Base-by-base conservation (phyloP, 2,888 invertebrate genomes). In the Tetramorium bicarinatum region DNA sequence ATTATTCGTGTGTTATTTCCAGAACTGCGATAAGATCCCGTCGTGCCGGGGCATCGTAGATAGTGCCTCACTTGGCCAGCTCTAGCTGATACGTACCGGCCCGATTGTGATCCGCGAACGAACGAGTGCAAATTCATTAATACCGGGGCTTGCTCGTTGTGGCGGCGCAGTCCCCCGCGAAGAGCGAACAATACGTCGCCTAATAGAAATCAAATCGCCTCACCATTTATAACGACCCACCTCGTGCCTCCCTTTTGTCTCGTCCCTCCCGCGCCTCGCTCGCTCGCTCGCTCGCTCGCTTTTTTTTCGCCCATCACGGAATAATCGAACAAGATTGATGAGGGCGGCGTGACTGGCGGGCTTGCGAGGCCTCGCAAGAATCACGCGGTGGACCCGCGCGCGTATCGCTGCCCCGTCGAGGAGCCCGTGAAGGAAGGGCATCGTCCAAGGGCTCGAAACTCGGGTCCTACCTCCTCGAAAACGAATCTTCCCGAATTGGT, bases 281-380 rank as follows among this genome's bases (percentile, higher is more conserved):
- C 64, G 34, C 66, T 62, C 69, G 44, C 81, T 56, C 64, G 34
- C 66, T 47, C 76, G 61, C 54, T 66, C 87, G 83, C 85, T 91
- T 92, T 92, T 92, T 93, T 92, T 92, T 92, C 93, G 92, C 92
- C 93, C 94, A 94, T 94, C 94, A 93, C 91, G 94, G 92, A 95
- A 95, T 95, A 94, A 95, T 95, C 94, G 94, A 95, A 95, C 93
- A 95, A 95, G 94, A 95, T 95, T 94, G 94, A 95, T 95, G 94
- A 94, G 94, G 92, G 91, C 93, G 90, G 92, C 93, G 91, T 95
- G 94, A 95, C 94, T 94, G 91, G 90, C 88, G 49, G 56, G 86
- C 69, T 81, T 81, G 69, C 77, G 86, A 80, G 69, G 77, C 80
- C 80, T 1, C 75, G 79, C 61, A 85, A 81, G 69, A 81, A 83